Evolutionary conservation across 2,888 invertebrate species (phyloP), one percentile per base, ranked within the genome.

Genomic region (Calameuta pallipes): DNA sequence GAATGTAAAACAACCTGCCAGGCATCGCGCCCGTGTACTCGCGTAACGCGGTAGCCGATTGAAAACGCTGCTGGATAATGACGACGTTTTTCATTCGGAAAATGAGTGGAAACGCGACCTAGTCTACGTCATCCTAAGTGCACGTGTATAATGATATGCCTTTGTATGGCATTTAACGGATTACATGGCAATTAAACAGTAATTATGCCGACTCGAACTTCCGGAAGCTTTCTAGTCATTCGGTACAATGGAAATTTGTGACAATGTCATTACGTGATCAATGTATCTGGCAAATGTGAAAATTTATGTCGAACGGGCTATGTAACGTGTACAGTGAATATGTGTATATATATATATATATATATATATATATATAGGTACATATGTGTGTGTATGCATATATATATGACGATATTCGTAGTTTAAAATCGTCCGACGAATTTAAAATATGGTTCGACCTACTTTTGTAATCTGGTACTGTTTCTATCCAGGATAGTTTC

Each of bases 401-500:
- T 37, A 36, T 2, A 12, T 41, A 41, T 1, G 56, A 2, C 6
- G 23, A 56, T 41, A 41, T 4, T 15, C 15, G 41, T 6, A 15
- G 23, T 9, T 23, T 56, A 9, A 2, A 9, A 23, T 56, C 23
- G 23, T 23, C 6, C 23, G 2, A 56, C 9, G 23, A 23, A 23
- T 56, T 56, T 23, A 2, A 56, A 23, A 56, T 23, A 23, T 56
- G 9, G 1, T 23, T 56, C 2, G 56, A 56, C 56, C 91, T 91
- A 96, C 94, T 94, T 95, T 86, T 95, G 94, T 36, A 98, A 94
- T 68, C 94, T 91, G 1, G 94, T 93, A 81, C 95, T 95, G 83
- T 97, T 97, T 74, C 96, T 94, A 0, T 94, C 92, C 69, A 98
- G 91, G 83, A 98, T 96, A 75, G 92, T 92, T 82, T 97, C 97